Percentiles rank a stretch among this genome's conserved stretches.
phyloP scores from a whole-genome alignment of 1,140 invertebrate genomes.

The Drosophila busckii region DNA sequence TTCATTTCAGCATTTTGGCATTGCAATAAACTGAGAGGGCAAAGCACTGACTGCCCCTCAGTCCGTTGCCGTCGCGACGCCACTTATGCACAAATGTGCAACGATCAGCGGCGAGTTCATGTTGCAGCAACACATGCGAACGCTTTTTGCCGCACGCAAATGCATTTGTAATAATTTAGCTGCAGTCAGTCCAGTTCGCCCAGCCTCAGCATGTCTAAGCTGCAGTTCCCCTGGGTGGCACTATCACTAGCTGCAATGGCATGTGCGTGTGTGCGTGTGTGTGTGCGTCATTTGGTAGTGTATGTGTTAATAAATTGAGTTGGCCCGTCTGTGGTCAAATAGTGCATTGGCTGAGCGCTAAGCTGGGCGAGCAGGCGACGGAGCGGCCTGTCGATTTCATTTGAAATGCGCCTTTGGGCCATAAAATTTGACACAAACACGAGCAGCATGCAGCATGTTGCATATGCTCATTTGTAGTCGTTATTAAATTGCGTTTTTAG shows the following conservation, averaged over 20 bases:
- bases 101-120: constrained; percentile 5
- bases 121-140: neutral
- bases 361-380: constrained; percentile 17
- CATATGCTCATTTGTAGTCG: constrained; percentile 70
- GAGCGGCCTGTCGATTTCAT: constrained; percentile 64
- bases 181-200: too few relatives aligned
- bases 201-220: too few relatives aligned
- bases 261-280: neutral
- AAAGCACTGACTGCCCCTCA: too few relatives aligned
- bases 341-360: too few relatives aligned
- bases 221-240: constrained; percentile 1
- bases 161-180: constrained; percentile 46
- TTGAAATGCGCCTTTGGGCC: constrained; percentile 71
- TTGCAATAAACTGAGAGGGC: too few relatives aligned
- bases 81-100: constrained; percentile 22
- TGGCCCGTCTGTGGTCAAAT: constrained; percentile 39
- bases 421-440: constrained; percentile 71
- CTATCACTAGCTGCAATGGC: neutral
- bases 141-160: constrained; percentile 33
- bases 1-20: constrained; percentile 17
- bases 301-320: constrained; percentile 68
- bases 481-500: constrained; percentile 74
- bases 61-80: neutral
- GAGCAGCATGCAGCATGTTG: constrained; percentile 21
- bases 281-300: constrained; percentile 15